phyloP scores from a whole-genome alignment of 2,113 vertebrate species.

The Isichthys henryi region DNA sequence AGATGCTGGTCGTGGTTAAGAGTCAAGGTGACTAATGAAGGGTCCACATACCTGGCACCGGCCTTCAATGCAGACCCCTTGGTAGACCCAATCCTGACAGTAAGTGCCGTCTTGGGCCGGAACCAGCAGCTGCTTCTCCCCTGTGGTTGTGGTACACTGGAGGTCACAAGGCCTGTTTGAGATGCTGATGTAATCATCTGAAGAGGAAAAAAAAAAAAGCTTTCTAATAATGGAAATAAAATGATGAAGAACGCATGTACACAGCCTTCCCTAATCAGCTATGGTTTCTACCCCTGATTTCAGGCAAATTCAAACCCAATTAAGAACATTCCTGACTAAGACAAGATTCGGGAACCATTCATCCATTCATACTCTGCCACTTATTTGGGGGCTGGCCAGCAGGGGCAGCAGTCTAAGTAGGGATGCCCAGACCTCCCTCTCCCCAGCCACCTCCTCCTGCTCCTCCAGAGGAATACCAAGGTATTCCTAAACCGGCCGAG shows the following conservation, averaged over 20 bases:
- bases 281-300: neutral
- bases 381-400: neutral
- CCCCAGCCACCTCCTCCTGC: neutral
- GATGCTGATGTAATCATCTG: conserved; percentile 87
- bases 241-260: neutral
- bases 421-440: neutral
- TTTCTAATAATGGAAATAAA: neutral
- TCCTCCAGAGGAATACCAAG: neutral
- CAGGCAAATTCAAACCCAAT: neutral
- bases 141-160: conserved; percentile 73
- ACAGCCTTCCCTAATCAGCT: neutral
- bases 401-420: neutral
- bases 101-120: conserved; percentile 78
- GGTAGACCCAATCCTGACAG: conserved; percentile 68
- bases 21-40: neutral
- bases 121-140: conserved; percentile 77
- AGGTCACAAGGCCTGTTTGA: conserved; percentile 86
- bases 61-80: conserved; percentile 80
- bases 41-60: conserved; percentile 70
- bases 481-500: neutral
- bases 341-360: neutral
- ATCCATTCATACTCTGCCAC: neutral
- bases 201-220: neutral
- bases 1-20: neutral
- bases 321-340: neutral